These are phyloP conservation scores for Neolamprologus brichardi DNA, from an alignment of 2,113 vertebrate genomes.

Conservation along the genomic window DNA sequence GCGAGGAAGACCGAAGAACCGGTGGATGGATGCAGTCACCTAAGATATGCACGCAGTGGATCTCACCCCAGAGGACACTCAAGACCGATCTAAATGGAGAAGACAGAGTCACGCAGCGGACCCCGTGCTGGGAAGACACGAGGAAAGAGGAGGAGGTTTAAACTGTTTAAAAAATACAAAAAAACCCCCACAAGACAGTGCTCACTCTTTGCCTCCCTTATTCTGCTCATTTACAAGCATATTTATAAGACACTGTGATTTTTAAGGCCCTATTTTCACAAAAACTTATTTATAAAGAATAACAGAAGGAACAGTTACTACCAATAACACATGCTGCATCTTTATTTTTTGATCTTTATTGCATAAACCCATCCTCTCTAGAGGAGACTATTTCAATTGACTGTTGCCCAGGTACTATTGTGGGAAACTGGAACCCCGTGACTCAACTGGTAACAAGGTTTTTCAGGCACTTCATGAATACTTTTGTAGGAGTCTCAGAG, in stretches of 20 bases:
- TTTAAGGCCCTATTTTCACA: not conserved
- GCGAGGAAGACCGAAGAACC: not conserved
- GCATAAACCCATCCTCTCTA: not conserved
- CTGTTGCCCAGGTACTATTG: not conserved
- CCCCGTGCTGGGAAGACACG: not conserved
- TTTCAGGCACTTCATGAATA: not conserved
- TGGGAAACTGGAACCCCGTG: not conserved
- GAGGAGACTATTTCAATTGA: not conserved
- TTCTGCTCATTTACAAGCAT: not conserved
- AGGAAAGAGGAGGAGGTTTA: not conserved
- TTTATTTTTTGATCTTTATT: not conserved
- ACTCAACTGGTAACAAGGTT: not conserved
- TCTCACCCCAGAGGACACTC: not conserved
- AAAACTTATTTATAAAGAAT: not conserved
- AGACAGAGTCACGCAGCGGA: not conserved
- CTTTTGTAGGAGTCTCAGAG: not conserved
- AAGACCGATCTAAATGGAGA: not conserved
- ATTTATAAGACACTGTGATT: not conserved
- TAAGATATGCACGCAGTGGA: not conserved
- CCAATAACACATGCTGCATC: not conserved
- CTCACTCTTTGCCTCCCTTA: not conserved
- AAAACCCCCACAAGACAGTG: accelerated
- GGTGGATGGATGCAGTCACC: accelerated
- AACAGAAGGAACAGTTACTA: not conserved
- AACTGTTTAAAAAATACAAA: not conserved